Base-by-base conservation (phyloP, 2,888 invertebrate genomes). In the Euclidia mi region DNA sequence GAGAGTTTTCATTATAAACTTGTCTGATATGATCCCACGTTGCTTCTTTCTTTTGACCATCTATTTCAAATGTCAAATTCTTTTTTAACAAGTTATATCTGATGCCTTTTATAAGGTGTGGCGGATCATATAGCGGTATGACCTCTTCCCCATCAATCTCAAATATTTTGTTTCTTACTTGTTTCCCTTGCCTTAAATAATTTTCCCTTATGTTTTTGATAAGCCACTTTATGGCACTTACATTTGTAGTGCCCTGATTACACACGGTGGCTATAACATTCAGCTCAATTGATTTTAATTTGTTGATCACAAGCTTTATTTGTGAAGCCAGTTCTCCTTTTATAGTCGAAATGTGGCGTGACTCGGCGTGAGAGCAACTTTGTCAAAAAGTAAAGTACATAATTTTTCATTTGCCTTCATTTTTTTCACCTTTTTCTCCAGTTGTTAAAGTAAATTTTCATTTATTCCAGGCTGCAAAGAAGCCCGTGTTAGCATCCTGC, bases 31-130 rank as follows among this genome's bases (percentile, higher is more conserved):
- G 28, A 12, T 37, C 28, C 46, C 46, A 46, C 11, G 28, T 46
- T 1, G 37, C 46, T 0, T 2, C 3, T 29, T 37, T 37, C 9
- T 14, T 7, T 4, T 37, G 1, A 3, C 37, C 37, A 29, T 37
- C 20, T 2, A 25, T 15, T 1, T 15, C 7, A 14, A 14, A 28
- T 14, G 2, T 29, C 7, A 46, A 29, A 15, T 37, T 12, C 11
- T 46, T 46, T 7, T 28, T 14, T 9, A 46, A 10, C 2, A 46
- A 37, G 7, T 46, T 46, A 11, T 46, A 37, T 17, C 46, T 15
- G 15, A 46, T 20, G n/a, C 46, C 46, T 4, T 46, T 46, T 11
- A 46, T 35, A 2, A 46, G 25, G 10, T 46, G 46, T 17, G 46
- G 46, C 7, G 37, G 20, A 17, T 31, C 17, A 31, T 17, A 43